Evolutionary conservation across 1,140 invertebrate species (phyloP).

Genomic region (Yoshiicerus persimilis): DNA sequence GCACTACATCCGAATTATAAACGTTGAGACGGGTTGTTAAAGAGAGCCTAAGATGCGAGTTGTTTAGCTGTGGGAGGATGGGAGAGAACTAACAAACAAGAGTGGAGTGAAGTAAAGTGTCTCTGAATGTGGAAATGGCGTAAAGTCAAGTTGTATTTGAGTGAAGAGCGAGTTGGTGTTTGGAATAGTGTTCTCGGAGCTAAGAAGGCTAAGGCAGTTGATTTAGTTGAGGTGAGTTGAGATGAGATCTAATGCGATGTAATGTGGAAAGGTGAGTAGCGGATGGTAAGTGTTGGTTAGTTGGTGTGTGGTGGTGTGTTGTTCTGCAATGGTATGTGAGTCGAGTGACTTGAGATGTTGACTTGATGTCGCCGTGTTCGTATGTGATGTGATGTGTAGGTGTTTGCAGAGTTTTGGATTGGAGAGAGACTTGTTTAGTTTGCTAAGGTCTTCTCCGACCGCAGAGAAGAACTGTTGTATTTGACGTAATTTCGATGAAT

Average conservation of each 20-base stretch:
- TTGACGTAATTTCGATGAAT: slow-evolving; percentile 55
- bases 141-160: background rate
- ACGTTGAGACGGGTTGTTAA: background rate
- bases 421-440: slow-evolving; percentile 39
- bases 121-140: background rate
- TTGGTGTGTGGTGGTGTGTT: background rate
- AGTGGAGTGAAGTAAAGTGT: background rate
- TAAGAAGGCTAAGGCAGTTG: background rate
- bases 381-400: background rate
- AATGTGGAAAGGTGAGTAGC: background rate
- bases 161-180: background rate
- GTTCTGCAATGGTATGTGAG: background rate
- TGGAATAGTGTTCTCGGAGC: background rate
- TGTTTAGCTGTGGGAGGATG: slow-evolving; percentile 13
- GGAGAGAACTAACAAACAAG: background rate
- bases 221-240: slow-evolving; percentile 9
- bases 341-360: background rate
- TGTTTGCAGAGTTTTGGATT: slow-evolving; percentile 2
- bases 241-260: slow-evolving; percentile 2
- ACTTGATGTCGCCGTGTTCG: background rate
- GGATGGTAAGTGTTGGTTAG: background rate
- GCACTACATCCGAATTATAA: background rate
- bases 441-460: slow-evolving; percentile 38
- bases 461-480: slow-evolving; percentile 45
- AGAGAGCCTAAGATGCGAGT: background rate